These are phyloP conservation scores for Anguilla anguilla DNA, from an alignment of 2,797 vertebrate species.

Conservation along the genomic window DNA sequence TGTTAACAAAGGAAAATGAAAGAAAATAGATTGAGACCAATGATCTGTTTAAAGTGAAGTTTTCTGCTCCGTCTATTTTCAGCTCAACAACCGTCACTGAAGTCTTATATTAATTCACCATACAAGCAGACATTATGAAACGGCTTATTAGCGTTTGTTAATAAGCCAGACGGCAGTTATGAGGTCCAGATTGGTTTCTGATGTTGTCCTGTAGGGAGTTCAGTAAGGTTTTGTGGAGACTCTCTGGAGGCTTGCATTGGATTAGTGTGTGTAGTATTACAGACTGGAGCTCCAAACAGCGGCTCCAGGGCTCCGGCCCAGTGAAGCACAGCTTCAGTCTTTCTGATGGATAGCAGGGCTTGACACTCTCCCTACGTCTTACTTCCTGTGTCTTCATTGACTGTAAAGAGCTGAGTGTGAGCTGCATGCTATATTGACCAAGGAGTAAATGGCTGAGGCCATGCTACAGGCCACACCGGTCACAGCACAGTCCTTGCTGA, in stretches of 20 bases:
- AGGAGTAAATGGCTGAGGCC: background rate
- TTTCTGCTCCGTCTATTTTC: background rate
- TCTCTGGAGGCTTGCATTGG: background rate
- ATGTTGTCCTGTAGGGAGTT: background rate
- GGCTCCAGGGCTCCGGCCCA: too few relatives aligned
- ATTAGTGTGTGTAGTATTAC: background rate
- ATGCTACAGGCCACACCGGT: background rate
- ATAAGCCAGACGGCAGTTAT: background rate
- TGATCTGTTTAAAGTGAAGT: too few relatives aligned
- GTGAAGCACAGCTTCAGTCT: too few relatives aligned
- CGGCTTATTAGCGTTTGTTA: background rate
- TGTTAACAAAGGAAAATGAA: too few relatives aligned
- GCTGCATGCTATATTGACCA: background rate
- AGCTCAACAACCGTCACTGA: background rate
- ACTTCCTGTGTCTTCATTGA: background rate
- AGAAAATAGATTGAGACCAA: too few relatives aligned
- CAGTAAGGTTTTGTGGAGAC: background rate
- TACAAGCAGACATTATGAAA: background rate
- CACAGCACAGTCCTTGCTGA: background rate
- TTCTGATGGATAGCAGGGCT: too few relatives aligned
- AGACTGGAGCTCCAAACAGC: background rate
- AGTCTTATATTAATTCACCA: background rate
- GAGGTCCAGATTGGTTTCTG: background rate
- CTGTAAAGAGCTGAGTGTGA: background rate
- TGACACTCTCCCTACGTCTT: too few relatives aligned